phyloP scores from a whole-genome alignment of 2,113 vertebrate species.

The Silurus asotus region DNA sequence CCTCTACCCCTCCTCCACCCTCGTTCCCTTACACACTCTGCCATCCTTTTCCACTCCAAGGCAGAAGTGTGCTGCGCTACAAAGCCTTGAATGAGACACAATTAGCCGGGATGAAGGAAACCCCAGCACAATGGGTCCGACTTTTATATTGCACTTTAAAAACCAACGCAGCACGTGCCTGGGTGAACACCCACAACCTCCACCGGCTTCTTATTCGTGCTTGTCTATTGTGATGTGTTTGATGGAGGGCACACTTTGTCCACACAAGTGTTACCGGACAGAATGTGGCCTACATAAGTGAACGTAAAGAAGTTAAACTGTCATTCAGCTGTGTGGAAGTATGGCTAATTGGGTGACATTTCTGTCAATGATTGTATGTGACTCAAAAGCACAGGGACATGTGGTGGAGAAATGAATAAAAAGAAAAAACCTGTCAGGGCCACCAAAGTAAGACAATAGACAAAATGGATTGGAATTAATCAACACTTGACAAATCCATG shows the following conservation, averaged over 20 bases:
- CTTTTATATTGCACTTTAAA: slow-evolving; percentile 70
- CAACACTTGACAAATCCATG: slow-evolving; percentile 30
- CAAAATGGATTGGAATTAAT: slow-evolving; percentile 26
- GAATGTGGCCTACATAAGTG: slow-evolving; percentile 44
- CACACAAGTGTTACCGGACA: slow-evolving; percentile 48
- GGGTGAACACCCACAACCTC: slow-evolving; percentile 31
- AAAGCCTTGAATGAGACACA: slow-evolving; percentile 62
- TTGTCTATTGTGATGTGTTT: slow-evolving; percentile 58
- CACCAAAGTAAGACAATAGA: slow-evolving; percentile 28
- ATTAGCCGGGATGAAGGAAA: slow-evolving; percentile 65
- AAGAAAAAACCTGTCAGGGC: slow-evolving; percentile 13
- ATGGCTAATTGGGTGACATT: slow-evolving; percentile 53
- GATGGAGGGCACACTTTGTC: slow-evolving; percentile 57
- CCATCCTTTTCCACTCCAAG: slow-evolving; percentile 43
- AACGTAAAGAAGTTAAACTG: slow-evolving; percentile 48
- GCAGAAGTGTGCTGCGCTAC: slow-evolving; percentile 72
- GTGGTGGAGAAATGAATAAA: slow-evolving; percentile 48
- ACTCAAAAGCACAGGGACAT: slow-evolving; percentile 62
- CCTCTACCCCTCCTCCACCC: slow-evolving; percentile 35
- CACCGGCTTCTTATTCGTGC: slow-evolving; percentile 56
- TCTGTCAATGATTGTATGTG: slow-evolving; percentile 70
- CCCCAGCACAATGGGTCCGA: slow-evolving; percentile 63
- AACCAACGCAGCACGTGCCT: slow-evolving; percentile 51
- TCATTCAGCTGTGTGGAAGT: slow-evolving; percentile 61
- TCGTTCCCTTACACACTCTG: slow-evolving; percentile 38